Evolutionary conservation across 2,888 invertebrate genomes (phyloP).

Genomic region (Aporophyla lueneburgensis): DNA sequence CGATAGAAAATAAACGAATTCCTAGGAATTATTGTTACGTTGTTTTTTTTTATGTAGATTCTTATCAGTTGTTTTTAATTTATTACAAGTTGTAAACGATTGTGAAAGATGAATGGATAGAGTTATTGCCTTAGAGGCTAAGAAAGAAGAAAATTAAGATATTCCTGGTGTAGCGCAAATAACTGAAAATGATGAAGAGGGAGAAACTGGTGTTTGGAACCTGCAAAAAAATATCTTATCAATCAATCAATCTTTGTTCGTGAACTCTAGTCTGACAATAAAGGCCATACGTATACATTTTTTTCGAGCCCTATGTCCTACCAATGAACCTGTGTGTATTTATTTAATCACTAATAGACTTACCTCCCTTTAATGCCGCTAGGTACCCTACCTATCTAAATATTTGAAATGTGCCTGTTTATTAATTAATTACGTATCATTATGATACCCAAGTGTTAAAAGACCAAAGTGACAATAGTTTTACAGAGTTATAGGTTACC

Average conservation of each 20-base stretch:
- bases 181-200: fast-evolving
- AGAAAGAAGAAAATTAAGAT: background rate
- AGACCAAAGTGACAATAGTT: background rate
- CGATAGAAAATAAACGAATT: conserved; percentile 34
- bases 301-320: too few relatives aligned
- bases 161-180: background rate
- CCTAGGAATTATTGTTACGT: conserved; percentile 22
- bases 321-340: too few relatives aligned
- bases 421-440: background rate
- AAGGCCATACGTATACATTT: too few relatives aligned
- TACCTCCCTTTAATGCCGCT: too few relatives aligned
- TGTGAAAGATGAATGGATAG: background rate
- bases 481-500: background rate
- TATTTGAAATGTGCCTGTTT: background rate
- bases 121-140: background rate
- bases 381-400: background rate
- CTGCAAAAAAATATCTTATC: too few relatives aligned
- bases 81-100: background rate
- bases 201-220: background rate
- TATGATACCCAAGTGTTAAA: background rate
- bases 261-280: too few relatives aligned
- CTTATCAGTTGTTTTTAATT: conserved; percentile 5
- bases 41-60: conserved; percentile 27
- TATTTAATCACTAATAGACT: too few relatives aligned
- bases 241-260: too few relatives aligned